Percentiles rank a stretch among this genome's conserved stretches.
These are phyloP conservation scores for Cerastis leucographa DNA, from an alignment of 2,888 invertebrate genomes.

Conservation along the genomic window DNA sequence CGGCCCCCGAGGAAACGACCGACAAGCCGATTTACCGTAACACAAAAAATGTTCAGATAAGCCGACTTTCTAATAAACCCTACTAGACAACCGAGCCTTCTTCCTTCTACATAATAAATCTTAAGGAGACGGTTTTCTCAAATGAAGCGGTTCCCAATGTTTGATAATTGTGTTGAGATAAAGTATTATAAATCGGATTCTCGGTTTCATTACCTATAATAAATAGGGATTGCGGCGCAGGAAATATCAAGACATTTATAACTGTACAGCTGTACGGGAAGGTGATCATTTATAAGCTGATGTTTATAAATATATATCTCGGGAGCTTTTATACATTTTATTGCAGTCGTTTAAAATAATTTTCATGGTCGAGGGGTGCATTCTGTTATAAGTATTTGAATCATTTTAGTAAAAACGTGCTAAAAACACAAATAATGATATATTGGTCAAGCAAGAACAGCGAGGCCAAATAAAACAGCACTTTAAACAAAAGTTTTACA, in stretches of 20 bases:
- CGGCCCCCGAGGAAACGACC: slow-evolving; percentile 70
- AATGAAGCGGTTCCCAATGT: slow-evolving; percentile 80
- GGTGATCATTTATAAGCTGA: slow-evolving; percentile 54
- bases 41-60: slow-evolving; percentile 89
- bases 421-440: neutral
- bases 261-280: slow-evolving; percentile 43
- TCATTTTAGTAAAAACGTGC: neutral
- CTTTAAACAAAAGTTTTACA: slow-evolving; percentile 74
- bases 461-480: slow-evolving; percentile 6
- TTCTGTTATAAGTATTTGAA: neutral
- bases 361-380: slow-evolving; percentile 1
- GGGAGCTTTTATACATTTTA: slow-evolving; percentile 32
- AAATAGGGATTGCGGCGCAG: slow-evolving; percentile 60
- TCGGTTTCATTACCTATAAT: slow-evolving; percentile 61
- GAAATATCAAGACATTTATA: slow-evolving; percentile 66
- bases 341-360: slow-evolving; percentile 53
- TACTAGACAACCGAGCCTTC: slow-evolving; percentile 82
- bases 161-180: slow-evolving; percentile 68
- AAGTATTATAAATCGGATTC: slow-evolving; percentile 66
- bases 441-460: too few relatives aligned
- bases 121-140: slow-evolving; percentile 84
- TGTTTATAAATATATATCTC: slow-evolving; percentile 51
- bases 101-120: slow-evolving; percentile 90
- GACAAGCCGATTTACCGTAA: slow-evolving; percentile 85
- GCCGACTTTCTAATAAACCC: slow-evolving; percentile 89